These are phyloP conservation scores for Lacanobia wlatinum DNA, from an alignment of 2,888 invertebrate genomes.

Conservation along the genomic window DNA sequence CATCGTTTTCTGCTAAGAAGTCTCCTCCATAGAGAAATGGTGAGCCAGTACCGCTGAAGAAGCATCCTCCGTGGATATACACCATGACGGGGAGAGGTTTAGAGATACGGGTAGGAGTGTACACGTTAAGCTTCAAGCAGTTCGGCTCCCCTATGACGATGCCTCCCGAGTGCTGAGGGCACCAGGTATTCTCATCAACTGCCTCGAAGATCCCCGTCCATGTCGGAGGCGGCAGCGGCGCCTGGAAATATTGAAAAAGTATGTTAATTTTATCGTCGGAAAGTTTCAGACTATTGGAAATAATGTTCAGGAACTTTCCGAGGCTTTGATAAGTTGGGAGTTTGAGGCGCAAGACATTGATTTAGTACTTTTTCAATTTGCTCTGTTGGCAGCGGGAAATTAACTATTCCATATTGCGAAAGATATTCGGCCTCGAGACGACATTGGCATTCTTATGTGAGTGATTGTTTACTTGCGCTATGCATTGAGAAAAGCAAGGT, in stretches of 20 bases:
- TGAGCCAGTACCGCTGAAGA: constrained; percentile 91
- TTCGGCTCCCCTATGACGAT: constrained; percentile 79
- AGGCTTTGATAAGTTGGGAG: constrained; percentile 55
- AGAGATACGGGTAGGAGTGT: constrained; percentile 73
- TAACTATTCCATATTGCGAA: constrained; percentile 31
- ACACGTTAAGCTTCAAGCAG: constrained; percentile 85
- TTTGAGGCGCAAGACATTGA: constrained; percentile 49
- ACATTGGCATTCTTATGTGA: constrained; percentile 18
- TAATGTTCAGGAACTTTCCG: constrained; percentile 47
- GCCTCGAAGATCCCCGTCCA: constrained; percentile 86
- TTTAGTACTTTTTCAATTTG: constrained; percentile 58
- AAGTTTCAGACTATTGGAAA: constrained; percentile 55
- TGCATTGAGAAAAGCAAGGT: background rate
- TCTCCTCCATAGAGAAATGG: constrained; percentile 91
- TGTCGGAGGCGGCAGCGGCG: constrained; percentile 81
- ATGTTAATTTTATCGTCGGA: constrained; percentile 43
- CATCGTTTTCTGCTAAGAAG: constrained; percentile 90
- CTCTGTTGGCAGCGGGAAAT: constrained; percentile 30
- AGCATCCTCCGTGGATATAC: constrained; percentile 92
- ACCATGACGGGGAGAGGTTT: constrained; percentile 91
- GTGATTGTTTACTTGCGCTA: constrained; percentile 7
- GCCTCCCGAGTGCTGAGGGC: constrained; percentile 80
- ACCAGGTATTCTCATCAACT: constrained; percentile 82
- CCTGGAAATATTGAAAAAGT: constrained; percentile 76
- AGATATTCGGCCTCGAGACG: constrained; percentile 30